Conservation (phyloP, 2,797 vertebrate species). For the Takifugu ocellatus region DNA sequence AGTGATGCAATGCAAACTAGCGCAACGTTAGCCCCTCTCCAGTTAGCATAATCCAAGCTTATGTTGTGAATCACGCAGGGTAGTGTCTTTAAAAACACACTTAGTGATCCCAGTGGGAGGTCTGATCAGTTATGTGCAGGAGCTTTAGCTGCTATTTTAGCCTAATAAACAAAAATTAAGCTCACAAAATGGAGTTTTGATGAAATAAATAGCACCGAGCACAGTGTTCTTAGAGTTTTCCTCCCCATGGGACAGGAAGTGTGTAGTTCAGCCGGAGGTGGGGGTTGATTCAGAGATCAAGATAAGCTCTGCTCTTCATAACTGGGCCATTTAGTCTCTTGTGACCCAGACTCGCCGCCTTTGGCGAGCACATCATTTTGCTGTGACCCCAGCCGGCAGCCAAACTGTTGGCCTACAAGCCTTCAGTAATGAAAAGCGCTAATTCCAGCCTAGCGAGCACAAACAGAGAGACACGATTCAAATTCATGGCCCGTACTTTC, state of each 20-base stretch:
- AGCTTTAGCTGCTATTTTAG: slow-evolving; percentile 40
- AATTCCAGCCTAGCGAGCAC: slow-evolving; percentile 68
- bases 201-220: slow-evolving; percentile 19
- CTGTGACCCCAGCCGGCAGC: slow-evolving; percentile 71
- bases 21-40: slow-evolving; percentile 32
- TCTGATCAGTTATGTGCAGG: slow-evolving; percentile 60
- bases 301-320: slow-evolving; percentile 75
- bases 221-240: slow-evolving; percentile 32
- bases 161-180: neutral
- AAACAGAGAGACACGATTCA: slow-evolving; percentile 52
- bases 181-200: neutral
- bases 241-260: slow-evolving; percentile 34
- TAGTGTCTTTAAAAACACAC: slow-evolving; percentile 56
- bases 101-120: slow-evolving; percentile 52
- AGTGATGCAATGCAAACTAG: too few relatives aligned
- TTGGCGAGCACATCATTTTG: slow-evolving; percentile 77
- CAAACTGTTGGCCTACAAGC: slow-evolving; percentile 67
- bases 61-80: slow-evolving; percentile 59
- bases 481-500: slow-evolving; percentile 54
- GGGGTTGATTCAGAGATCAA: slow-evolving; percentile 62
- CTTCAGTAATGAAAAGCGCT: slow-evolving; percentile 76
- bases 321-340: slow-evolving; percentile 76
- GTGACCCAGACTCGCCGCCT: slow-evolving; percentile 70
- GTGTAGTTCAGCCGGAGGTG: slow-evolving; percentile 53
- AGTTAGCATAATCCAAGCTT: slow-evolving; percentile 60